phyloP scores from a whole-genome alignment of 2,113 vertebrate genomes.

The Channa maculata region DNA sequence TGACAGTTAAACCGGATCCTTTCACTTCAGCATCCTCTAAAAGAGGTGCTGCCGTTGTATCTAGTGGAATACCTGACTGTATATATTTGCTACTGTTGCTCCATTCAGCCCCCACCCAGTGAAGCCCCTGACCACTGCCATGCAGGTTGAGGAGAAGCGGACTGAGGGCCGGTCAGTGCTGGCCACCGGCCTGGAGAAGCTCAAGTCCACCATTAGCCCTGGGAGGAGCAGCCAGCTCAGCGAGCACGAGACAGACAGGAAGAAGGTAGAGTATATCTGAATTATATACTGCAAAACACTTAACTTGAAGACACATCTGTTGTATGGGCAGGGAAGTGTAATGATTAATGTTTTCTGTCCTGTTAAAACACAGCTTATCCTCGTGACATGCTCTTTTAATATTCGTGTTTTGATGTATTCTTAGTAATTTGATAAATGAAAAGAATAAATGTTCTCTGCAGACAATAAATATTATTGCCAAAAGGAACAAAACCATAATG shows the following conservation, averaged over 20 bases:
- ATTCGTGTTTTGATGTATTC: neutral
- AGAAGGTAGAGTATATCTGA: slow-evolving; percentile 81
- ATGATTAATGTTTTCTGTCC: neutral
- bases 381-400: neutral
- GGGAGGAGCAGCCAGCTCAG: slow-evolving; percentile 78
- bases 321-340: neutral
- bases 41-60: neutral
- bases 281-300: neutral
- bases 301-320: neutral
- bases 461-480: neutral
- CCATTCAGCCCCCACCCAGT: slow-evolving; percentile 89
- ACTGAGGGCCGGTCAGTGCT: slow-evolving; percentile 84
- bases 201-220: slow-evolving; percentile 86
- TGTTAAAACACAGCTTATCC: no score
- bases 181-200: slow-evolving; percentile 88
- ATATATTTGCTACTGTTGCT: neutral
- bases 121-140: slow-evolving; percentile 88
- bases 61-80: neutral
- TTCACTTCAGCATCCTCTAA: neutral
- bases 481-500: neutral
- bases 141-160: slow-evolving; percentile 80
- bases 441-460: neutral
- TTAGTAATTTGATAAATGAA: neutral
- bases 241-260: slow-evolving; percentile 80
- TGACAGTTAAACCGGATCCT: slow-evolving; percentile 12